Conservation (phyloP, 2,113 vertebrate species). For the Fulica atra region DNA sequence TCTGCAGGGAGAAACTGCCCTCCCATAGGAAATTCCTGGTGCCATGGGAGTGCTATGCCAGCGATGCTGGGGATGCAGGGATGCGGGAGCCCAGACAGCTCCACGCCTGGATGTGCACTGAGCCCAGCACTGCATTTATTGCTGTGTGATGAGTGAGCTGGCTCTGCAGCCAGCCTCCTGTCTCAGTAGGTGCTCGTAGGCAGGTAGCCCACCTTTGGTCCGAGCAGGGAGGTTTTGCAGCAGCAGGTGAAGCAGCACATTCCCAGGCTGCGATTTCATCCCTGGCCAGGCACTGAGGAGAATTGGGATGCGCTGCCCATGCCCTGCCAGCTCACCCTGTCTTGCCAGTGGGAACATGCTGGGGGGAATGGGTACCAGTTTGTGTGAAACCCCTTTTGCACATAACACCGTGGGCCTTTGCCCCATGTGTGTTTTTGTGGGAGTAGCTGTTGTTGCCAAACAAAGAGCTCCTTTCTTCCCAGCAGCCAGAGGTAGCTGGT, state of each 20-base stretch:
- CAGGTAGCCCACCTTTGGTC: not conserved
- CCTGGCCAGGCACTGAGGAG: rapidly evolving
- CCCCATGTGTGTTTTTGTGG: not conserved
- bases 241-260: not conserved
- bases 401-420: rapidly evolving
- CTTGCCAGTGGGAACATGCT: no score
- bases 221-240: rapidly evolving
- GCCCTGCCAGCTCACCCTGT: not conserved
- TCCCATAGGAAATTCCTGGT: rapidly evolving
- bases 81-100: not conserved
- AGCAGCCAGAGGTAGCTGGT: slow-evolving; percentile 27
- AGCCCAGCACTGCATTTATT: rapidly evolving
- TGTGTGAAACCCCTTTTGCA: not conserved
- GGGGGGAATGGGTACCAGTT: not conserved
- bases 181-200: rapidly evolving
- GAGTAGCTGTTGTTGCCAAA: slow-evolving; percentile 16
- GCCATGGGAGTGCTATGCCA: rapidly evolving
- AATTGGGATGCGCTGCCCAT: rapidly evolving
- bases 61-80: not conserved
- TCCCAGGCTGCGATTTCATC: not conserved
- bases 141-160: rapidly evolving
- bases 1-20: not conserved
- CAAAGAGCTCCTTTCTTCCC: slow-evolving; percentile 50
- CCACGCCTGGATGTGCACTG: rapidly evolving
- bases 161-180: rapidly evolving